Percentiles rank a stretch among this genome's conserved stretches.
These are phyloP conservation scores for Melikaiella ostensackeni DNA, from an alignment of 2,888 invertebrate genomes.

Conservation along the genomic window DNA sequence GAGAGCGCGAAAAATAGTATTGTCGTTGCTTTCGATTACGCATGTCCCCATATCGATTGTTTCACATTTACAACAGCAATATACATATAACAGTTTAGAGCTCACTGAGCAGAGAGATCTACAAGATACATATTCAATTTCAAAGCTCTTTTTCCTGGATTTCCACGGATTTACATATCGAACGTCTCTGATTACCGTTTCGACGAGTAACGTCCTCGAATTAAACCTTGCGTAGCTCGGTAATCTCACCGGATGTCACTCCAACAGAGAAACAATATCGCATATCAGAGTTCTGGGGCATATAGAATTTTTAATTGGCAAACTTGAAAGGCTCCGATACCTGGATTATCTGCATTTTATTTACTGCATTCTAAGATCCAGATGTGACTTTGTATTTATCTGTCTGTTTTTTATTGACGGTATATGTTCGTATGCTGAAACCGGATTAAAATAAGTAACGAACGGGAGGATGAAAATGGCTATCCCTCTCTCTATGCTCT, in stretches of 20 bases:
- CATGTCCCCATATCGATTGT: not conserved
- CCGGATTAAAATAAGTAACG: not conserved
- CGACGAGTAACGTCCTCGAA: not conserved
- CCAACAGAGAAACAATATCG: not conserved
- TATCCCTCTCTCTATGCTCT: not conserved
- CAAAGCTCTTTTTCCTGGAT: slow-evolving; percentile 8
- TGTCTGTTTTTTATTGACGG: not conserved
- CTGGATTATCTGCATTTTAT: not conserved
- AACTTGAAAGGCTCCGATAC: not conserved
- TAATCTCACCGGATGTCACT: not conserved
- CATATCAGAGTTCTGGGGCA: not conserved
- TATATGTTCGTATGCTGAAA: not conserved
- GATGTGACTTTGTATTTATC: not conserved
- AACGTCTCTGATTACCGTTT: slow-evolving; percentile 9
- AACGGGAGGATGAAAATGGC: not conserved
- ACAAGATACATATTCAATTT: slow-evolving; percentile 30
- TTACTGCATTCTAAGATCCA: not conserved
- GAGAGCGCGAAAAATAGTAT: not conserved
- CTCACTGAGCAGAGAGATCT: slow-evolving; percentile 6
- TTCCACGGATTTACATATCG: slow-evolving; percentile 10
- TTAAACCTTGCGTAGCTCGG: not conserved
- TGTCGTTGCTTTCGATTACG: slow-evolving; percentile 9
- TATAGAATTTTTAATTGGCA: not conserved
- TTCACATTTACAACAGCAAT: slow-evolving; percentile 25
- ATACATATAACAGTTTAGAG: slow-evolving; percentile 16